Conservation (phyloP, 2,888 invertebrate genomes). For the Holacanthella duospinosa region DNA sequence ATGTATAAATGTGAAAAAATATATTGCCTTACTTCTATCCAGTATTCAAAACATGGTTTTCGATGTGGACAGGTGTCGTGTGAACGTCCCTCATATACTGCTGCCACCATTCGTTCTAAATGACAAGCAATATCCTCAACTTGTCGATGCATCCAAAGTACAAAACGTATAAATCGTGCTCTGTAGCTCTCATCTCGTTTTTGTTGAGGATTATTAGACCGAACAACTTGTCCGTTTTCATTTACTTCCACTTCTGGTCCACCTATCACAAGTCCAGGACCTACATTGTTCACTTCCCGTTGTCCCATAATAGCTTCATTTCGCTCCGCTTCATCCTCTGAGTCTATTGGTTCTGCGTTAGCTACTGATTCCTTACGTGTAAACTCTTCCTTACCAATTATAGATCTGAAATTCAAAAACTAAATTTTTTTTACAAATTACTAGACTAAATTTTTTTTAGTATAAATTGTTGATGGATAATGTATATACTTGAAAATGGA, state of each 20-base stretch:
- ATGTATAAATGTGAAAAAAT: not conserved
- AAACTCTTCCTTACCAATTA: conserved; percentile 35
- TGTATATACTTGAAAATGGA: conserved; percentile 34
- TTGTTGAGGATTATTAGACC: not conserved
- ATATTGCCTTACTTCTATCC: conserved; percentile 27
- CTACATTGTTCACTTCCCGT: conserved; percentile 15
- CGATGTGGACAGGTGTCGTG: conserved; percentile 36
- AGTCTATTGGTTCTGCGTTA: not conserved
- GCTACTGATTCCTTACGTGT: conserved; percentile 13
- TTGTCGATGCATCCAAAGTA: conserved; percentile 34
- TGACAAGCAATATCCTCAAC: conserved; percentile 37
- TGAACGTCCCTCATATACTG: conserved; percentile 34
- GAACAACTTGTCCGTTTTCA: conserved; percentile 9
- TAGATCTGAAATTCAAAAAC: conserved; percentile 3
- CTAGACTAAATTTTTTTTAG: not conserved
- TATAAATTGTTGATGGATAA: too few relatives aligned
- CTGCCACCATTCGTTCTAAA: conserved; percentile 33
- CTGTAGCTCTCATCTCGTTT: conserved; percentile 30
- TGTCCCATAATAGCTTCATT: conserved; percentile 11
- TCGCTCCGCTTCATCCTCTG: conserved; percentile 8
- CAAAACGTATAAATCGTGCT: conserved; percentile 32
- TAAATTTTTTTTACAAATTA: not conserved
- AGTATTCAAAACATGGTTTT: conserved; percentile 35
- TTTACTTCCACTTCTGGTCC: conserved; percentile 17
- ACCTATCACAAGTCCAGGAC: conserved; percentile 19